Conservation (phyloP, 92 coral and sea anemone genomes). For the Palythoa grandiflora region DNA sequence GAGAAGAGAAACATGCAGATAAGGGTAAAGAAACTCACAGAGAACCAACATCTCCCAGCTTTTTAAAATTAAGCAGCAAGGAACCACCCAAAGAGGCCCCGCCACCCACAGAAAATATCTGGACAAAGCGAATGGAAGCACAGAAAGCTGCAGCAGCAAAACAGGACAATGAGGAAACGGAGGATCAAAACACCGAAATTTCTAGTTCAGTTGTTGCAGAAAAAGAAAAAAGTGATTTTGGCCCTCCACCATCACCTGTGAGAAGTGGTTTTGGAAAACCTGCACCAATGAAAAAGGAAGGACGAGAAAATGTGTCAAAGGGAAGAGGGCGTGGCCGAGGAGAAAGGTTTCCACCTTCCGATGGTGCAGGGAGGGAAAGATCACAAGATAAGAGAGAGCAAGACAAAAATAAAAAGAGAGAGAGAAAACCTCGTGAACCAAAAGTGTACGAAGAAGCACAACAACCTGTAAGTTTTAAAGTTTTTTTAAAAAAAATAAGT, state of each 20-base stretch:
- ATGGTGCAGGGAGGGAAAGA: constrained; percentile 54
- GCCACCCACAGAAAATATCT: constrained; percentile 81
- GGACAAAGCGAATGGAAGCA: constrained; percentile 83
- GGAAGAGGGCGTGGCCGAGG: constrained; percentile 92
- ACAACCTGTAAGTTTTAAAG: constrained; percentile 71
- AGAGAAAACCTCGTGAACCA: constrained; percentile 84
- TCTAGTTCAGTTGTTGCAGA: constrained; percentile 10
- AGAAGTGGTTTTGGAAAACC: constrained; percentile 61
- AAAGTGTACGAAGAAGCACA: constrained; percentile 79
- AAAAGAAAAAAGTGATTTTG: constrained; percentile 29
- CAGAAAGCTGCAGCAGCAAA: constrained; percentile 70
- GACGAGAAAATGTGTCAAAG: constrained; percentile 65
- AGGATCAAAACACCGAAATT: constrained; percentile 3
- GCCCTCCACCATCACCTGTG: constrained; percentile 68
- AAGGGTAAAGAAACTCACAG: constrained; percentile 45
- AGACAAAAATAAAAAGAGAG: constrained; percentile 77
- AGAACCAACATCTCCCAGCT: constrained; percentile 41
- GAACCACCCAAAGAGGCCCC: constrained; percentile 70
- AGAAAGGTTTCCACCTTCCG: constrained; percentile 44
- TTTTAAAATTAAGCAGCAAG: constrained; percentile 36
- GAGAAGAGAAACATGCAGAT: constrained; percentile 60
- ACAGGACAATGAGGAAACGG: constrained; percentile 21
- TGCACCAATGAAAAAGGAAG: constrained; percentile 54
- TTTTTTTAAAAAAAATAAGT: background rate
- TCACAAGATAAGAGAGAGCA: constrained; percentile 55